Percentiles rank a stretch among this genome's conserved stretches.
Evolutionary conservation across 2,797 vertebrate species (phyloP).

Genomic region (Agapornis canus): DNA sequence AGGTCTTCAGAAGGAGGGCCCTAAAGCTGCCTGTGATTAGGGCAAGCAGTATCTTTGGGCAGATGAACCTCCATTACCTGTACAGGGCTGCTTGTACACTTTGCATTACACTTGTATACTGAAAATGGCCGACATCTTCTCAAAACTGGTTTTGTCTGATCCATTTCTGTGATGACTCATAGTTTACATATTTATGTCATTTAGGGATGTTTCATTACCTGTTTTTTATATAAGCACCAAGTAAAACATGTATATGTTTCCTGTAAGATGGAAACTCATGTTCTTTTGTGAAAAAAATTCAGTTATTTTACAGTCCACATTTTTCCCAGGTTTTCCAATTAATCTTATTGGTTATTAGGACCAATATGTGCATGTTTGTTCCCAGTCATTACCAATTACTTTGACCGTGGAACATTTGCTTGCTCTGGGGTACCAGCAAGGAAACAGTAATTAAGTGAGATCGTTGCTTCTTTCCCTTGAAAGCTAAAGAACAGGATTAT

Average conservation of each 20-base stretch:
- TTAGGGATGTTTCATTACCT: not conserved
- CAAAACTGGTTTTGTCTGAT: not conserved
- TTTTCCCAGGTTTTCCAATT: slow-evolving; percentile 49
- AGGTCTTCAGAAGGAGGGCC: not conserved
- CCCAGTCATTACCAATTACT: slow-evolving; percentile 53
- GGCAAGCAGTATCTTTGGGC: not conserved
- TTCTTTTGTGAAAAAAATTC: not conserved
- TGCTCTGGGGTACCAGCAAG: slow-evolving; percentile 60
- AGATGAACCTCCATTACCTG: not conserved
- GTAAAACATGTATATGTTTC: not conserved
- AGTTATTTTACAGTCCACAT: not conserved
- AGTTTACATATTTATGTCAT: not conserved
- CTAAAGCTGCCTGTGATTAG: not conserved
- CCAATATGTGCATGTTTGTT: not conserved
- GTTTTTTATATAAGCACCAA: not conserved
- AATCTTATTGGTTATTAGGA: slow-evolving; percentile 42
- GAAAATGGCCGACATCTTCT: fast-evolving
- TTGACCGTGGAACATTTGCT: slow-evolving; percentile 46
- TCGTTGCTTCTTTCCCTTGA: slow-evolving; percentile 56
- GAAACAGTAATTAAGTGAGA: slow-evolving; percentile 74
- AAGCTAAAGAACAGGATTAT: slow-evolving; percentile 65
- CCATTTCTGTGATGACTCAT: not conserved
- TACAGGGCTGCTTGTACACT: fast-evolving
- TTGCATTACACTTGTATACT: not conserved
- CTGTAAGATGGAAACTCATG: not conserved